phyloP scores from a whole-genome alignment of 92 coral and sea anemone genomes.

The Parazoanthus atlanticus region DNA sequence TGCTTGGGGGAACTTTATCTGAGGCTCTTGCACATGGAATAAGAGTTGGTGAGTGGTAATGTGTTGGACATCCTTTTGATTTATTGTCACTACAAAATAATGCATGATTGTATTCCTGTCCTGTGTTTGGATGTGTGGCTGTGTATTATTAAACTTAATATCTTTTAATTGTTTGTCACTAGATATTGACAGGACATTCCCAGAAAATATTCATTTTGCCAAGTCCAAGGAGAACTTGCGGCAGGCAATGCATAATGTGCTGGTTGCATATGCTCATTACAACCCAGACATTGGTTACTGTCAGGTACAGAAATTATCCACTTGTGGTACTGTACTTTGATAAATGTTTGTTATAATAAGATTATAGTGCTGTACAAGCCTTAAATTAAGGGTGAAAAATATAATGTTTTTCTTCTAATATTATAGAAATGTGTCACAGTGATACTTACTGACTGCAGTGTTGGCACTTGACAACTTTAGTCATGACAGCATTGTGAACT shows the following conservation, averaged over 20 bases:
- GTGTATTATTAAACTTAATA: too few relatives aligned
- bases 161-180: neutral
- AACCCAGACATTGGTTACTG: slow-evolving; percentile 96
- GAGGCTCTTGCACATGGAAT: slow-evolving; percentile 43
- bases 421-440: too few relatives aligned
- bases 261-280: slow-evolving; percentile 89
- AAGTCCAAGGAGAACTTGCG: slow-evolving; percentile 61
- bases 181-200: slow-evolving; percentile 96
- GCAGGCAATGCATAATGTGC: slow-evolving; percentile 76
- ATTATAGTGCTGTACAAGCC: too few relatives aligned
- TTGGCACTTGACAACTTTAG: too few relatives aligned
- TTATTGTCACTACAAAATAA: neutral
- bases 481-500: too few relatives aligned
- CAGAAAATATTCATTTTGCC: slow-evolving; percentile 88
- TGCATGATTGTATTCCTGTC: too few relatives aligned
- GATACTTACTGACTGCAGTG: too few relatives aligned
- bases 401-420: too few relatives aligned
- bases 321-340: neutral
- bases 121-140: too few relatives aligned
- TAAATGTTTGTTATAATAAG: neutral
- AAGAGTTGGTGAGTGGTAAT: slow-evolving; percentile 2
- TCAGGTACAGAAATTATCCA: slow-evolving; percentile 64
- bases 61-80: neutral
- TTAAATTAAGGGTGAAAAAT: too few relatives aligned
- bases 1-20: slow-evolving; percentile 44